A percentile compares a stretch with the other conserved stretches of the same genome.
Conservation (phyloP, 2,113 vertebrate species). For the Peromyscus maniculatus region DNA sequence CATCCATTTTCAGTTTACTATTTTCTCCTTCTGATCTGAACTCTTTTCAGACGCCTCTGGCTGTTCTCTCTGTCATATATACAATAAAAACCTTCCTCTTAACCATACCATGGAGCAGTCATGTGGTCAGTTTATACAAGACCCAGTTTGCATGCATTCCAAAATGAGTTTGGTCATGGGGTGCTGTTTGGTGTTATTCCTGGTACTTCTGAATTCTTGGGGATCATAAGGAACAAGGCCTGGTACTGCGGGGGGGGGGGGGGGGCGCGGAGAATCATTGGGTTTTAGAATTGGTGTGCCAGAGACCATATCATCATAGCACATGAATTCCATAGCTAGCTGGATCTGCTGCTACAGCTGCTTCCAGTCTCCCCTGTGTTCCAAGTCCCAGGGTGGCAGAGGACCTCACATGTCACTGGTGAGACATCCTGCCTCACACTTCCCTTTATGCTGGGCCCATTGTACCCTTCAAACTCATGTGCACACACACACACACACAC, state of each 20-base stretch:
- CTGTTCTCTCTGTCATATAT: neutral
- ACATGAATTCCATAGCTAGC: neutral
- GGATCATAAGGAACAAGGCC: neutral
- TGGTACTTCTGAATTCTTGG: no score
- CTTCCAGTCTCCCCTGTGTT: neutral
- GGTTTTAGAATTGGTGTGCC: neutral
- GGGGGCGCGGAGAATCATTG: neutral
- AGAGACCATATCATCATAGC: neutral
- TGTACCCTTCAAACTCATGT: accelerated
- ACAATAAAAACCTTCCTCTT: neutral
- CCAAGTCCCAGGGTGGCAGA: neutral
- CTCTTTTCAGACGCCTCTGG: neutral
- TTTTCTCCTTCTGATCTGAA: neutral
- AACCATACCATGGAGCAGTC: neutral
- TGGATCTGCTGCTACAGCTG: no score
- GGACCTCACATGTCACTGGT: neutral
- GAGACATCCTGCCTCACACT: neutral
- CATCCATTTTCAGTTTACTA: no score
- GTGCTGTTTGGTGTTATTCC: neutral
- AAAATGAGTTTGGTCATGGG: neutral
- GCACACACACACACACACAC: neutral
- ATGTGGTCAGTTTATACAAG: neutral
- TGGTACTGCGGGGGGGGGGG: neutral
- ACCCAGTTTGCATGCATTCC: neutral
- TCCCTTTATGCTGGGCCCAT: neutral